These are phyloP conservation scores for Ichneumoninae sp. DNA, from an alignment of 2,888 invertebrate genomes.

Conservation along the genomic window DNA sequence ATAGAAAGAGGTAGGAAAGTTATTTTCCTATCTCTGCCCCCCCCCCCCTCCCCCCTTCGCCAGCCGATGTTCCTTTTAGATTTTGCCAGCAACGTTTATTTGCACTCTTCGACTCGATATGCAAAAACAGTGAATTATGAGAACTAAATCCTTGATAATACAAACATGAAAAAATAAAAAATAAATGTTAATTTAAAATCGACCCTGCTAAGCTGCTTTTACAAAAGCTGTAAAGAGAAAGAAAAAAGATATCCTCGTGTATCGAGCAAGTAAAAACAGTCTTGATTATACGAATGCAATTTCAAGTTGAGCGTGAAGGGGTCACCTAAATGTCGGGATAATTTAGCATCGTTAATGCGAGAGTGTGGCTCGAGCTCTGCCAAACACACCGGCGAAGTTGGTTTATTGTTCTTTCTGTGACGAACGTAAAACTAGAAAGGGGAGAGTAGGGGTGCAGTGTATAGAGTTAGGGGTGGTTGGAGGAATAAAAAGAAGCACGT, in stretches of 20 bases:
- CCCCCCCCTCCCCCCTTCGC: too few species aligned
- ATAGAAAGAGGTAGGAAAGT: neutral
- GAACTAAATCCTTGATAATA: neutral
- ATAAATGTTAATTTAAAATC: neutral
- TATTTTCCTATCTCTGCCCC: neutral
- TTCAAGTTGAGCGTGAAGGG: constrained; percentile 53
- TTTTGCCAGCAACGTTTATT: neutral
- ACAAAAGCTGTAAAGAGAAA: neutral
- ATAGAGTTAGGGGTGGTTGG: constrained; percentile 13
- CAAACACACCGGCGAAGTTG: constrained; percentile 13
- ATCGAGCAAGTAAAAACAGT: constrained; percentile 20
- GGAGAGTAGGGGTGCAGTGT: neutral
- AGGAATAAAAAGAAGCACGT: constrained; percentile 41
- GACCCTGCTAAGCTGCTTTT: neutral
- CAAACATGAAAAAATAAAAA: neutral
- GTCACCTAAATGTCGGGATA: constrained; percentile 58
- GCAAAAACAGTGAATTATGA: neutral
- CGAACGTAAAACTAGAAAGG: constrained; percentile 14
- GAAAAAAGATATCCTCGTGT: neutral
- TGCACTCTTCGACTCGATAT: neutral
- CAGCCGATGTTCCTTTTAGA: neutral
- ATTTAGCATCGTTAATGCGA: constrained; percentile 61
- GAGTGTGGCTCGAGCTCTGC: constrained; percentile 18
- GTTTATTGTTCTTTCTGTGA: constrained; percentile 40
- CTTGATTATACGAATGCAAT: constrained; percentile 32